These are phyloP conservation scores for Himantopus leucocephalus DNA, from an alignment of 2,113 vertebrate genomes.

Conservation along the genomic window DNA sequence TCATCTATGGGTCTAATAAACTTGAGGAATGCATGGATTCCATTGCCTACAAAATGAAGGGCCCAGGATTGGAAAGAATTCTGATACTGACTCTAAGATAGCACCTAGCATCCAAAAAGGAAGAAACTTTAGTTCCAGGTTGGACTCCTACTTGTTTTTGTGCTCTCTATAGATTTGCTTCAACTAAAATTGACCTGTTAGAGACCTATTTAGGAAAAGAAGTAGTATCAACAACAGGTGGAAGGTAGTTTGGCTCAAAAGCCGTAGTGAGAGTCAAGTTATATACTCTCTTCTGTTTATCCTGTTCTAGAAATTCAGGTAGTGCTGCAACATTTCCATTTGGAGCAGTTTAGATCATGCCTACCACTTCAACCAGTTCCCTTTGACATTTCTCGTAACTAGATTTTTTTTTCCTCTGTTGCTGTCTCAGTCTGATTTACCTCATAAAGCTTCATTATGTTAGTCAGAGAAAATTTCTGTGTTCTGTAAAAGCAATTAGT, in stretches of 20 bases:
- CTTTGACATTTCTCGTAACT: neutral
- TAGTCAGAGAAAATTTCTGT: neutral
- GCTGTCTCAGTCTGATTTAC: neutral
- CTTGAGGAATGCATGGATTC: neutral
- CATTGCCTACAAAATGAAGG: neutral
- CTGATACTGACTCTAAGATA: neutral
- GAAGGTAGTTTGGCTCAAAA: neutral
- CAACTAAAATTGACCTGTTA: neutral
- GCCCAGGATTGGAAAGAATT: neutral
- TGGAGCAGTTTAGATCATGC: neutral
- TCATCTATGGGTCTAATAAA: neutral
- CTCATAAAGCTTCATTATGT: neutral
- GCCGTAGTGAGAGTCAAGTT: neutral
- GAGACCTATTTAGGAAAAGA: neutral
- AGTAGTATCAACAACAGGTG: neutral
- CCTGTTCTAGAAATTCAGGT: neutral
- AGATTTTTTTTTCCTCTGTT: neutral
- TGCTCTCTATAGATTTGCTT: neutral
- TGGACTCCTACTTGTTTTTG: neutral
- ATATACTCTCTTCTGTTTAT: neutral
- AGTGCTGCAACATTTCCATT: neutral
- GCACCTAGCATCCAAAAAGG: neutral
- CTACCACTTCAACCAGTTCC: neutral
- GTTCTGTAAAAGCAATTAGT: neutral
- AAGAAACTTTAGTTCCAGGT: neutral